phyloP scores from a whole-genome alignment of 2,888 invertebrate species.

The Flexamia atlantica region DNA sequence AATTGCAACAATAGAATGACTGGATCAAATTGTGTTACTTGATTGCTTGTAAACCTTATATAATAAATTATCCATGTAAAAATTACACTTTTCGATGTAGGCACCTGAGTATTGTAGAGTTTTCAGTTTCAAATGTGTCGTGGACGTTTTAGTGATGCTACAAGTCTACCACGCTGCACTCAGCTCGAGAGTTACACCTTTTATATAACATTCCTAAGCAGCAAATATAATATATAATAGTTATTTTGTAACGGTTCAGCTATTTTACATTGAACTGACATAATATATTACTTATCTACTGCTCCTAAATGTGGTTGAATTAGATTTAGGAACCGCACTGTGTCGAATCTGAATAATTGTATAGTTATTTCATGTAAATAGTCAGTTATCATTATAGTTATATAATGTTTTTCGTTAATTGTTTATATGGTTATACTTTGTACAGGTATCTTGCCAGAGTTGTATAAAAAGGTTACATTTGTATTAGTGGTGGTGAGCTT shows the following conservation, averaged over 20 bases:
- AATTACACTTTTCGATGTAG: neutral
- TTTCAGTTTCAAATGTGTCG: neutral
- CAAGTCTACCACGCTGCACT: neutral
- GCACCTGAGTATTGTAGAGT: neutral
- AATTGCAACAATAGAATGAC: no score
- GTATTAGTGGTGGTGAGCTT: slow-evolving; percentile 40
- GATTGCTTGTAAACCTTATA: neutral
- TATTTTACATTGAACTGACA: slow-evolving; percentile 6
- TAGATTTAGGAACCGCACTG: slow-evolving; percentile 33
- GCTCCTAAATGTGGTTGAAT: slow-evolving; percentile 46
- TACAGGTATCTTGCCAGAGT: slow-evolving; percentile 47
- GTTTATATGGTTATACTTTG: slow-evolving; percentile 52
- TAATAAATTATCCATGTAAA: neutral
- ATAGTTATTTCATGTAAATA: slow-evolving; percentile 48
- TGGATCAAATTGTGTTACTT: neutral
- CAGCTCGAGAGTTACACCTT: slow-evolving; percentile 8
- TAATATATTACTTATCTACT: slow-evolving; percentile 3
- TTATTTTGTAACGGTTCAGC: slow-evolving; percentile 13
- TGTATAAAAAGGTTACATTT: slow-evolving; percentile 43
- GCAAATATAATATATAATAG: slow-evolving; percentile 6
- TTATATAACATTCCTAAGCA: slow-evolving; percentile 28
- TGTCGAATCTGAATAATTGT: slow-evolving; percentile 44
- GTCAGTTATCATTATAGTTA: slow-evolving; percentile 22
- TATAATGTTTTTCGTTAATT: slow-evolving; percentile 39
- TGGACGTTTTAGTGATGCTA: neutral